Base-by-base conservation (phyloP, 53 echinoderm and acorn worm species). In the Holothuria scabra region DNA sequence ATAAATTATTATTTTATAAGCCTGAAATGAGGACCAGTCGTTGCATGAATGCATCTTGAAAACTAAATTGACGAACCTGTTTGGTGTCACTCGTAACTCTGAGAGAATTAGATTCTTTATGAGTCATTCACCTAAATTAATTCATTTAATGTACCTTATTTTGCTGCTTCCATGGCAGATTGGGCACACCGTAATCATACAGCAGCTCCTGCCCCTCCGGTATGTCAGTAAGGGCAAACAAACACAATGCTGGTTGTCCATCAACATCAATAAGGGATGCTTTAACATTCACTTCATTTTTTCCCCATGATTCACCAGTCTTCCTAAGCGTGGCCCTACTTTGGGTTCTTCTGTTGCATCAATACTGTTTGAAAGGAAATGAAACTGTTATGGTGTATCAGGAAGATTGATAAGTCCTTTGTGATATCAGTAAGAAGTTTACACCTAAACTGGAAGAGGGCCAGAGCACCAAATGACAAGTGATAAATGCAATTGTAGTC, bases 91-190 rank as follows among this genome's bases (percentile, higher is more conserved):
- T 12, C 12, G 48, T 1, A 8, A 10, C 9, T 48, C 9, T 48
- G 48, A 8, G 9, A 48, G 9, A 48, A 5, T 48, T 10, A 48
- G 48, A 48, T 8, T 48, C 48, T 48, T 8, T 12, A 48, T 48
- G 44, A 48, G 12, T 48, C 12, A 48, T 48, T 48, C 48, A 48
- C 48, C 11, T 10, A 13, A 5, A 48, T 67, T 21, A 67, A 12
- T 67, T 67, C 33, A 31, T n/a, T n/a, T n/a, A n/a, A n/a, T n/a
- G n/a, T 67, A 67, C 68, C 68, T 67, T 67, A 67, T 29, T 19
- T 67, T 67, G 68, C 68, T 67, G 35, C 3, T 4, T 67, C 68
- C 68, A 67, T 28, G 68, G 68, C 10, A 67, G 68, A 67, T 67
- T 67, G 2, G 68, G 35, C 68, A 67, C 68, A 67, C 68, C 68